Evolutionary conservation across 2,797 vertebrate genomes (phyloP).

Genomic region (Babyrousa celebensis): DNA sequence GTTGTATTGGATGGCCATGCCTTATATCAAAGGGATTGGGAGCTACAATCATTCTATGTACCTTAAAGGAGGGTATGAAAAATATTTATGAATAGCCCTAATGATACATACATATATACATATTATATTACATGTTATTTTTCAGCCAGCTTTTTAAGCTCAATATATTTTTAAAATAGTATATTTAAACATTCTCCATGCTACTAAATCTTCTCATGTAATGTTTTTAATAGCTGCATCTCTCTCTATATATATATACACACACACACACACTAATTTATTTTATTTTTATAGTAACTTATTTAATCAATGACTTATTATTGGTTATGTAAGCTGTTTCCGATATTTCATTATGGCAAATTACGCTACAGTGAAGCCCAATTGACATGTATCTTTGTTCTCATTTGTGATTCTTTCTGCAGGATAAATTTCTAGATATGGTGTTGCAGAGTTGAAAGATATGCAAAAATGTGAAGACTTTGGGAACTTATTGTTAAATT

Average conservation of each 20-base stretch:
- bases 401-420: slow-evolving; percentile 61
- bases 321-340: slow-evolving; percentile 31
- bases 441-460: slow-evolving; percentile 48
- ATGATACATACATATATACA: background rate
- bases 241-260: background rate
- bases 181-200: background rate
- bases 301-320: slow-evolving; percentile 2
- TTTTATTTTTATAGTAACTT: background rate
- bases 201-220: slow-evolving; percentile 16
- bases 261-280: slow-evolving; percentile 1
- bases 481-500: slow-evolving; percentile 57
- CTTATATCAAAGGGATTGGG: background rate
- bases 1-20: background rate
- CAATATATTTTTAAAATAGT: slow-evolving; percentile 7
- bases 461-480: background rate
- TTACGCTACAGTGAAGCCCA: slow-evolving; percentile 25
- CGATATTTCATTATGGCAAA: slow-evolving; percentile 38
- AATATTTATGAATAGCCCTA: slow-evolving; percentile 14
- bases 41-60: background rate
- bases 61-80: slow-evolving; percentile 6
- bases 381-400: slow-evolving; percentile 19
- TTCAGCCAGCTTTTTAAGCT: background rate
- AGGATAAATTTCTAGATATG: slow-evolving; percentile 30
- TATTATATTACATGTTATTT: slow-evolving; percentile 8
- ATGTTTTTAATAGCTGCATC: slow-evolving; percentile 43